These are phyloP conservation scores for Pheosia tremula DNA, from an alignment of 2,888 invertebrate genomes.

Conservation along the genomic window DNA sequence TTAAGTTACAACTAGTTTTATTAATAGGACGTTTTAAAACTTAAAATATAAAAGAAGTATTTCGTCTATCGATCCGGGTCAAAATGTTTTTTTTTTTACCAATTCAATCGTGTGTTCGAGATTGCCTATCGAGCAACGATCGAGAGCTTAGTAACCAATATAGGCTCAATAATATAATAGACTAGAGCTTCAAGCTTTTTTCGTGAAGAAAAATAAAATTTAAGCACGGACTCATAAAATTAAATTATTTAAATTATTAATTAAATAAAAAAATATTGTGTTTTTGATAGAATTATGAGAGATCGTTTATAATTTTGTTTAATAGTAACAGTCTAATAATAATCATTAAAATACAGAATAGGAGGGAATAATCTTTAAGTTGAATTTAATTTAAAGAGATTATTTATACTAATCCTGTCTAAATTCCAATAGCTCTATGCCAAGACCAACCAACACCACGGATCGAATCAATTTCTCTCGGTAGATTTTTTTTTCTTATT, in stretches of 20 bases:
- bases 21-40: constrained; percentile 12
- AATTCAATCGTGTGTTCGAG: constrained; percentile 62
- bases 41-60: constrained; percentile 33
- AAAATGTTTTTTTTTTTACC: constrained; percentile 50
- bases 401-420: constrained; percentile 30
- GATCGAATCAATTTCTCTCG: constrained; percentile 68
- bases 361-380: neutral
- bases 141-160: constrained; percentile 53
- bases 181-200: constrained; percentile 9
- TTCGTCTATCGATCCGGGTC: constrained; percentile 54
- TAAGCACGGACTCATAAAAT: too few relatives aligned
- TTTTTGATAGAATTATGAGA: too few relatives aligned
- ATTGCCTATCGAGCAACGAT: constrained; percentile 64
- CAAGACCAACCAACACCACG: constrained; percentile 38
- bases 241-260: too few relatives aligned
- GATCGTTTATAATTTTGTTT: too few relatives aligned
- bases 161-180: constrained; percentile 42
- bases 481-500: constrained; percentile 55
- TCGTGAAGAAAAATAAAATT: too few relatives aligned
- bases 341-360: neutral
- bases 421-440: constrained; percentile 36
- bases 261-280: too few relatives aligned
- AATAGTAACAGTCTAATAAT: too few relatives aligned
- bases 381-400: neutral
- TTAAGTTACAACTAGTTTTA: constrained; percentile 12